Evolutionary conservation across 2,797 vertebrate species (phyloP).

Genomic region (Myotis myotis): DNA sequence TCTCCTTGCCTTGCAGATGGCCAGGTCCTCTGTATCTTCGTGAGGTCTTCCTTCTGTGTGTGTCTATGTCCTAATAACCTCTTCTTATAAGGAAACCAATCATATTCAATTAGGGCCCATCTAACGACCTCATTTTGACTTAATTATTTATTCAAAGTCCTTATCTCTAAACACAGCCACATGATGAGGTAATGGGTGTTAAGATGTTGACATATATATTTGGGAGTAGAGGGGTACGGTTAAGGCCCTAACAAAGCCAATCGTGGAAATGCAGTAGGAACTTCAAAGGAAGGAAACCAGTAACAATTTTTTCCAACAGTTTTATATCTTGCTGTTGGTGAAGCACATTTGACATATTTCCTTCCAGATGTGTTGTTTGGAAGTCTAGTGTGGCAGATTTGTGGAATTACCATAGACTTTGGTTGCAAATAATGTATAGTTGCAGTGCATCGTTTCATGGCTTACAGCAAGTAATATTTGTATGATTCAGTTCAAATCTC

Average conservation of each 20-base stretch:
- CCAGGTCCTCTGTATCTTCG: neutral
- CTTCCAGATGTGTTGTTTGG: constrained; percentile 58
- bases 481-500: constrained; percentile 38
- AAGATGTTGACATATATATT: neutral
- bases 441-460: constrained; percentile 35
- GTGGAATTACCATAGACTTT: constrained; percentile 62
- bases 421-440: constrained; percentile 56
- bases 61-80: neutral
- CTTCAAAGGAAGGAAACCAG: neutral
- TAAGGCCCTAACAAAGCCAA: neutral
- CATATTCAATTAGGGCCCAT: neutral
- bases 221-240: neutral
- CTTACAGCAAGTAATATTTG: constrained; percentile 71
- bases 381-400: constrained; percentile 48
- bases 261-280: neutral
- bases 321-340: constrained; percentile 25
- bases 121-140: neutral
- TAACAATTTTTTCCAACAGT: neutral
- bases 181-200: neutral
- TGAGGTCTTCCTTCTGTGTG: neutral
- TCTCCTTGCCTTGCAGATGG: neutral
- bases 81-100: neutral
- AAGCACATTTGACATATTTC: constrained; percentile 50
- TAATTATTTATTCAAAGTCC: constrained; percentile 9
- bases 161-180: neutral